A percentile compares a stretch with the other conserved stretches of the same genome.
These are phyloP conservation scores for Pavo muticus DNA, from an alignment of 2,113 vertebrate genomes.

Conservation along the genomic window DNA sequence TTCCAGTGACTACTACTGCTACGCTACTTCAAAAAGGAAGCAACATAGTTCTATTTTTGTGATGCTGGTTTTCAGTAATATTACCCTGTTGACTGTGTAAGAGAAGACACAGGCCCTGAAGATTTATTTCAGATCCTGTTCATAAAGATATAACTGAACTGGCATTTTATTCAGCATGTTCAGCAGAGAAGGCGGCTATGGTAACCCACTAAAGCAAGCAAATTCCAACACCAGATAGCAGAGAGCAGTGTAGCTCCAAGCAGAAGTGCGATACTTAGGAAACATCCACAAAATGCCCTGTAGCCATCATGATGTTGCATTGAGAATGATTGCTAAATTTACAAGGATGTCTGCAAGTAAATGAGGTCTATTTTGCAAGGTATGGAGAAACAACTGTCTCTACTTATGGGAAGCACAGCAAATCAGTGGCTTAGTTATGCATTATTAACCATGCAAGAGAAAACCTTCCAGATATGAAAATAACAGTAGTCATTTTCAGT, in stretches of 20 bases:
- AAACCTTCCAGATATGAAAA: not conserved
- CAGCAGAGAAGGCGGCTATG: not conserved
- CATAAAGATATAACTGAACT: accelerated
- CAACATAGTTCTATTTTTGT: accelerated
- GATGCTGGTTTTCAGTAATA: not conserved
- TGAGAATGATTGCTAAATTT: slow-evolving; percentile 25
- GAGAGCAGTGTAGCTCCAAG: not conserved
- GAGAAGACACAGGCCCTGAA: not conserved
- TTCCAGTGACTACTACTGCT: not conserved
- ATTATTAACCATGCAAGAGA: not conserved
- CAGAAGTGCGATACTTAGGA: not conserved
- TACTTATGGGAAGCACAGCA: slow-evolving; percentile 39
- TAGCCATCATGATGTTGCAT: not conserved
- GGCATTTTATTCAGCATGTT: not conserved
- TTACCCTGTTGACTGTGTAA: not conserved
- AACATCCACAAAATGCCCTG: not conserved
- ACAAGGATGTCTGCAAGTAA: slow-evolving; percentile 6
- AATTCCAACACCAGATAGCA: not conserved
- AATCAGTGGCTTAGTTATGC: not conserved
- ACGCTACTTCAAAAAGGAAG: not conserved
- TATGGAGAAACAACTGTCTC: slow-evolving; percentile 55
- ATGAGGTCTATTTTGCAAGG: slow-evolving; percentile 33
- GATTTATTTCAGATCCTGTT: not conserved
- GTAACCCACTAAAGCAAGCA: not conserved
- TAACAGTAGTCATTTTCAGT: not conserved